Evolutionary conservation across 1,140 invertebrate species (phyloP).

Genomic region (Paracyclopina nana): DNA sequence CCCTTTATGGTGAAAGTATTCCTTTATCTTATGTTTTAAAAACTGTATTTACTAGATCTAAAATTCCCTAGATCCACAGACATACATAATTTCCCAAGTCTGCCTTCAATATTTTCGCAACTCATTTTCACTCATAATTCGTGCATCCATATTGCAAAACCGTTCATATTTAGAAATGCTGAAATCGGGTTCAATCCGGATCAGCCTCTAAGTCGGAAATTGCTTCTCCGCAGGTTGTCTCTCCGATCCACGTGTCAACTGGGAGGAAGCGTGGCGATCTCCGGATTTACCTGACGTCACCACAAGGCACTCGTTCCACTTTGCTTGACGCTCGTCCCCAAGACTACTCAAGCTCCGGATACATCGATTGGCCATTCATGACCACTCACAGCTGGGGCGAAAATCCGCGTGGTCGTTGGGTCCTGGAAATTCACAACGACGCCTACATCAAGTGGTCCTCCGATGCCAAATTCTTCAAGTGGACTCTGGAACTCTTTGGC

Average conservation of each 20-base stretch:
- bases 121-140: too few relatives aligned
- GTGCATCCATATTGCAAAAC: too few relatives aligned
- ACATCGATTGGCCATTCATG: conserved; percentile 66
- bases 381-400: conserved; percentile 84
- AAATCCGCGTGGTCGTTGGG: conserved; percentile 31
- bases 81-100: too few relatives aligned
- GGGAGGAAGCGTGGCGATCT: conserved; percentile 15
- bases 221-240: conserved; percentile 4
- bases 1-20: too few relatives aligned
- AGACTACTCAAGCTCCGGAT: conserved; percentile 61
- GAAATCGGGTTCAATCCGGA: too few relatives aligned
- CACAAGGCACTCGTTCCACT: conserved; percentile 61
- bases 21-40: too few relatives aligned
- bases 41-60: too few relatives aligned
- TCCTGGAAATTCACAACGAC: conserved; percentile 16
- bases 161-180: too few relatives aligned
- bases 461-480: conserved; percentile 15
- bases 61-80: too few relatives aligned
- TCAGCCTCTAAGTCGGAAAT: too few relatives aligned
- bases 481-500: conserved; percentile 16
- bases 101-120: too few relatives aligned
- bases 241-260: conserved; percentile 11
- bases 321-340: conserved; percentile 63
- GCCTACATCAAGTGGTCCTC: conserved; percentile 9
- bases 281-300: conserved; percentile 58